Evolutionary conservation across 2,113 vertebrate genomes (phyloP), one percentile per base, ranked within the genome.

Genomic region (Phrynocephalus versicolor): DNA sequence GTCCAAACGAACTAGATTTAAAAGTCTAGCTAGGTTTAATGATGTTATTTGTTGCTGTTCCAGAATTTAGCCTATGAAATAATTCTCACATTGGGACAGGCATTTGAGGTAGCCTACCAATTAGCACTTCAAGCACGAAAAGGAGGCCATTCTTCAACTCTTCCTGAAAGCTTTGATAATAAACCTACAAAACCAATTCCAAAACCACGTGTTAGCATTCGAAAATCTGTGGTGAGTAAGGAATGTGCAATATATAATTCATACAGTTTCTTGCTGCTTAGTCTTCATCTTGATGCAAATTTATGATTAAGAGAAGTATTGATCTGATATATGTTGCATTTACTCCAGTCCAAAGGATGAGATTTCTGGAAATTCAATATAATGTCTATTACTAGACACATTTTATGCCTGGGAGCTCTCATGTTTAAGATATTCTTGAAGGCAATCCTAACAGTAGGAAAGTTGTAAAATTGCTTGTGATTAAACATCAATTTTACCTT

Each of bases 61-160:
- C 96, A 99, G 98, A 99, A 99, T 96, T 95, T 99, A 97, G 98
- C 99, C 82, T 99, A 99, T 0, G 99, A 99, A 96, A 99, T 99
- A 95, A 99, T 99, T 96, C 95, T 99, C 89, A 99, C 99, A 0
- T 96, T 99, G 79, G 99, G 99, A 93, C 99, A 99, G 96, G 99
- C 98, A 30, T 99, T 99, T 91, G 98, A 99, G 93, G 99, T 99
- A 87, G 99, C 99, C 60, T 99, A 99, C 94, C 99, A 99, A 96
- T 95, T 99, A 83, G 99, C 99, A 37, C 97, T 99, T 79, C 99
- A 99, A 92, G 99, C 98, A 78, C 96, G 98, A 83, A 99, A 99
- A 96, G 98, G 98, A 39, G 98, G 98, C 25, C 98, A 99, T 73
- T 99, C 98, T 41, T 98, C 98, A 90, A 99, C 98, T 0, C 97